Evolutionary conservation across 2,888 invertebrate species (phyloP).

Genomic region (Drosophila prolongata): DNA sequence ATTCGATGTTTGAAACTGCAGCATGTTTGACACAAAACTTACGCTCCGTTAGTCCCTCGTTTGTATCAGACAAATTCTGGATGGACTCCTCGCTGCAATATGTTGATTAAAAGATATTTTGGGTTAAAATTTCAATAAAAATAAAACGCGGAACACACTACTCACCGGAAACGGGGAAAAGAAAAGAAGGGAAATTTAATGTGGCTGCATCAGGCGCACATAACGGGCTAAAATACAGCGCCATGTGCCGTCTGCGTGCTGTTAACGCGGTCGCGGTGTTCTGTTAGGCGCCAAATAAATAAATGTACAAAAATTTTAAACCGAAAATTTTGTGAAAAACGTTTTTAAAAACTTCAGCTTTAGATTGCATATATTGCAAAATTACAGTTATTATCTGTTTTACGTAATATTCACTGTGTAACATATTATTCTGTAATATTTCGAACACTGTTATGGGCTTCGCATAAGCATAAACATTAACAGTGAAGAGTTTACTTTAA

Average conservation of each 20-base stretch:
- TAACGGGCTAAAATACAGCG: not conserved
- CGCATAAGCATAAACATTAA: no score
- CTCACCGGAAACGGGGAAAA: slow-evolving; percentile 24
- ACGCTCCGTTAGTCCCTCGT: slow-evolving; percentile 11
- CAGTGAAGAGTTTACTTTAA: no score
- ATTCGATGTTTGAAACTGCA: not conserved
- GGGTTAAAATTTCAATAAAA: slow-evolving; percentile 5
- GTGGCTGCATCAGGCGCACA: slow-evolving; percentile 7
- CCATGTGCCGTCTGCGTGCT: slow-evolving; percentile 6
- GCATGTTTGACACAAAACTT: slow-evolving; percentile 2
- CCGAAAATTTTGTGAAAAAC: no score
- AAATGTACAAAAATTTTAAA: no score
- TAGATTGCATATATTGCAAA: no score
- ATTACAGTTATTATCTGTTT: no score
- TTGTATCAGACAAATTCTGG: slow-evolving; percentile 11
- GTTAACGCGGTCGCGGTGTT: not conserved
- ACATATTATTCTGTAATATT: no score
- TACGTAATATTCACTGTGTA: no score
- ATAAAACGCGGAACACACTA: slow-evolving; percentile 2
- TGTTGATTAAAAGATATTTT: not conserved
- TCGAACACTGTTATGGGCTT: no score
- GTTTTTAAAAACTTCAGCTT: no score
- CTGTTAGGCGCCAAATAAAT: not conserved
- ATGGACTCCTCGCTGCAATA: slow-evolving; percentile 11
- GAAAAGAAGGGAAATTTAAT: slow-evolving; percentile 22